Percentiles rank a stretch among this genome's conserved stretches.
phyloP scores from a whole-genome alignment of 2,113 vertebrate genomes.

The Isurus oxyrinchus region DNA sequence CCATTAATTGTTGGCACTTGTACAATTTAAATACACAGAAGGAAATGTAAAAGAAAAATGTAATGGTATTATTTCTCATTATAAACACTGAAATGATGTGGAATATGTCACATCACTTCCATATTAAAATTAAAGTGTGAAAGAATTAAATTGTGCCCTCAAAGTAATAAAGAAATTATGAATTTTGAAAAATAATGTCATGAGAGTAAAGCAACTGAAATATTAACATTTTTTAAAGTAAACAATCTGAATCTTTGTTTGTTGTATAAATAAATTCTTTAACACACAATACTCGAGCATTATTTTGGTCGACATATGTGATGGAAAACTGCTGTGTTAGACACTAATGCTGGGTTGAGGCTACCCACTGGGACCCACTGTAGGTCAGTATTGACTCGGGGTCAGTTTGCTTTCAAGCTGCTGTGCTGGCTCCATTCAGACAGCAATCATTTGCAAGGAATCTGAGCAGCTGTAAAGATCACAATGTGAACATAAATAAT shows the following conservation, averaged over 20 bases:
- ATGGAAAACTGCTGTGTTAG: background rate
- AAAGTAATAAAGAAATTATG: background rate
- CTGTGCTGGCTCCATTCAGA: background rate
- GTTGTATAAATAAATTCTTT: background rate
- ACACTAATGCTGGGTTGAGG: background rate
- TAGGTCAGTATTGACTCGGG: background rate
- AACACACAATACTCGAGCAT: background rate
- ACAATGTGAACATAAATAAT: background rate
- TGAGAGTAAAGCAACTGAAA: background rate
- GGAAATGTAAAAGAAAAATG: background rate
- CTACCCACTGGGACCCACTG: background rate
- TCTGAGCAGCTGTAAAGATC: background rate
- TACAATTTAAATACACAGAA: background rate
- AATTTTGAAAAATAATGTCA: background rate
- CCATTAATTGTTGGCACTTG: background rate
- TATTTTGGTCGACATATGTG: background rate
- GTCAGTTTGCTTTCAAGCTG: background rate
- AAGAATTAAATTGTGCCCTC: background rate
- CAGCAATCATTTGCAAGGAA: background rate
- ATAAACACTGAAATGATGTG: background rate
- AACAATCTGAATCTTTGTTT: background rate
- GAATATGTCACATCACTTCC: background rate
- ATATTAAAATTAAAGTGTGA: background rate
- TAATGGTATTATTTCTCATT: background rate
- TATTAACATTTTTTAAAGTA: background rate